phyloP scores from a whole-genome alignment of 2,113 vertebrate genomes.

The Myodes glareolus region DNA sequence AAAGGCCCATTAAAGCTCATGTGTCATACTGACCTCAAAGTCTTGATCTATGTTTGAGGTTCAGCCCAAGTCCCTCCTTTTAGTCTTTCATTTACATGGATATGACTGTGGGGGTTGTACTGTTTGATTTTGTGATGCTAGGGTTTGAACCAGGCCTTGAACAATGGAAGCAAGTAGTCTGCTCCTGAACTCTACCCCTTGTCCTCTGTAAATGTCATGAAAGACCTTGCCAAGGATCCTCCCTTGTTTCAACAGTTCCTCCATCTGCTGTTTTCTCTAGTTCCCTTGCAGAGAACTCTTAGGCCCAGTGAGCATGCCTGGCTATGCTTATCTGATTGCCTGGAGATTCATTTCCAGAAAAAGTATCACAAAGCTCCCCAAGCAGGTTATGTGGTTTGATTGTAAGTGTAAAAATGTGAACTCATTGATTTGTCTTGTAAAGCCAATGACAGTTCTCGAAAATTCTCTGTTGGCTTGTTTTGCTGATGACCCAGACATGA shows the following conservation, averaged over 20 bases:
- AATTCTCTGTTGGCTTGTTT: slow-evolving; percentile 13
- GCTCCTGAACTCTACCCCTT: neutral
- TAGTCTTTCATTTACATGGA: neutral
- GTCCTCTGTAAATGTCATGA: neutral
- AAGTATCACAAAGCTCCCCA: neutral
- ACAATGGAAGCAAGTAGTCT: neutral
- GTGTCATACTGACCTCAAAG: neutral
- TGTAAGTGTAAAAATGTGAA: neutral
- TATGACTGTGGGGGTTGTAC: neutral
- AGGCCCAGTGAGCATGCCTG: neutral
- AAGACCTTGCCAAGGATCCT: neutral
- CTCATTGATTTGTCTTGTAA: slow-evolving; percentile 21
- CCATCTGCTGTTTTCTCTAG: neutral
- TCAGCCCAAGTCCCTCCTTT: neutral
- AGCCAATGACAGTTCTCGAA: slow-evolving; percentile 36
- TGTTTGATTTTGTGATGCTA: neutral
- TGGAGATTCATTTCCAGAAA: slow-evolving; percentile 14
- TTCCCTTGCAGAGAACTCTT: neutral
- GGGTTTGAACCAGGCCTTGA: neutral
- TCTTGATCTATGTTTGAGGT: neutral
- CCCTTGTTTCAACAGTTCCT: neutral
- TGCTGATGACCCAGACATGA: neutral
- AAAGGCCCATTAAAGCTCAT: neutral
- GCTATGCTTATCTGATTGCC: neutral
- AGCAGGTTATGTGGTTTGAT: slow-evolving; percentile 39